Evolutionary conservation across 2,113 vertebrate species (phyloP), one percentile per base, ranked within the genome.

Genomic region (Eupsittula cactorum): DNA sequence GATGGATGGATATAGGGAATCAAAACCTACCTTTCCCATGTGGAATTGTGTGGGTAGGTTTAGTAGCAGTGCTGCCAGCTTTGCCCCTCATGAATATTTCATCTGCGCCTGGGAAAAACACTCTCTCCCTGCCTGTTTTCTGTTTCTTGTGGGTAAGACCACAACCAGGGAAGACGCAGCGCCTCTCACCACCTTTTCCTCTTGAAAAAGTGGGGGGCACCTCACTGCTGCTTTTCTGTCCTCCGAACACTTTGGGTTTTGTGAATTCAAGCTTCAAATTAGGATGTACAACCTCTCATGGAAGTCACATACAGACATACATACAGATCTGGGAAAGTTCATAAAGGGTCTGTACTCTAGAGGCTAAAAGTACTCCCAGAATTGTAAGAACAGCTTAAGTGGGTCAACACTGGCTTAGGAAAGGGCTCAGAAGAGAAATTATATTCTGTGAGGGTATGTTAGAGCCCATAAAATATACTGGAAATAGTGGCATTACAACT

Each of bases 201-300:
- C 55, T 49, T 78, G 44, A 59, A 59, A 59, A 35, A 47, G n/a
- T 11, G 25, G 9, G 4, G 24, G 39, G n/a, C 39, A 70, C 17
- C 33, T 70, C n/a, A 25, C 29, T 18, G n/a, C 33, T 76, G n/a
- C 16, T 64, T 57, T 91, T 69, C 27, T 71, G 35, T 41, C 31
- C 28, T 55, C 25, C 19, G 55, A 17, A 35, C 2, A 17, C 25
- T 39, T 77, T 31, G 11, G 6, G 73, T 20, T 87, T 84, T 49
- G 42, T 60, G 69, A 96, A 85, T 42, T 13, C n/a, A 74, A 78
- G 23, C 16, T 46, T 73, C 53, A 86, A 53, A 82, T 63, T 29
- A 37, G n/a, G 33, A n/a, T 27, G 15, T 9, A 64, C 0, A 0
- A 42, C 25, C 17, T 39, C 49, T 57, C 1, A 0, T 52, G 16